Conservation (phyloP, 2,888 invertebrate genomes). For the Leucozona laternaria region DNA sequence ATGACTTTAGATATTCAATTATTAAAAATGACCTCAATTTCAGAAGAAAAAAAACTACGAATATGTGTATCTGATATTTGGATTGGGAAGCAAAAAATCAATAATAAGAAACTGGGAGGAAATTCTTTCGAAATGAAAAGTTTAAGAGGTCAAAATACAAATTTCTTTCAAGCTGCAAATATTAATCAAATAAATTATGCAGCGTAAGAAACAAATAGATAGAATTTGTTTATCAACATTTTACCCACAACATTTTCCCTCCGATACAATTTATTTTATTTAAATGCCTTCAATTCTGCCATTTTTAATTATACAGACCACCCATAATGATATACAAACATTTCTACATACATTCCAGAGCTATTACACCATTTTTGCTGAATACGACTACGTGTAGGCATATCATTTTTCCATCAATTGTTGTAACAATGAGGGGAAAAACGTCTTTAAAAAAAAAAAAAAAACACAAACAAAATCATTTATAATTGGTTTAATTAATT, state of each 20-base stretch:
- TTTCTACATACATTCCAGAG: conserved; percentile 10
- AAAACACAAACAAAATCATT: background rate
- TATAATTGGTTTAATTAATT: conserved; percentile 53
- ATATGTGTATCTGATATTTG: too few species aligned
- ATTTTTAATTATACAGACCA: conserved; percentile 22
- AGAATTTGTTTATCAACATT: background rate
- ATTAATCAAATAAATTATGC: too few species aligned
- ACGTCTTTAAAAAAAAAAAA: background rate
- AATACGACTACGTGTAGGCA: background rate
- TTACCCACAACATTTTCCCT: background rate
- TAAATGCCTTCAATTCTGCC: background rate
- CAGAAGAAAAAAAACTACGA: too few species aligned
- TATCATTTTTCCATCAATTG: background rate
- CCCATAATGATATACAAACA: background rate
- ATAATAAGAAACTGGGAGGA: too few species aligned
- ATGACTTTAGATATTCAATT: too few species aligned
- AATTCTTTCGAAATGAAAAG: too few species aligned
- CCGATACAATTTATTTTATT: background rate
- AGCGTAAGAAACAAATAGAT: too few species aligned
- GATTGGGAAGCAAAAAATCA: too few species aligned
- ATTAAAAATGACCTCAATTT: too few species aligned
- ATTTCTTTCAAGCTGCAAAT: too few species aligned
- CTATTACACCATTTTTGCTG: conserved; percentile 29
- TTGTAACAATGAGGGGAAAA: background rate
- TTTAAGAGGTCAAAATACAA: too few species aligned